Conservation (phyloP, 2,797 vertebrate species). For the Diceros bicornis region DNA sequence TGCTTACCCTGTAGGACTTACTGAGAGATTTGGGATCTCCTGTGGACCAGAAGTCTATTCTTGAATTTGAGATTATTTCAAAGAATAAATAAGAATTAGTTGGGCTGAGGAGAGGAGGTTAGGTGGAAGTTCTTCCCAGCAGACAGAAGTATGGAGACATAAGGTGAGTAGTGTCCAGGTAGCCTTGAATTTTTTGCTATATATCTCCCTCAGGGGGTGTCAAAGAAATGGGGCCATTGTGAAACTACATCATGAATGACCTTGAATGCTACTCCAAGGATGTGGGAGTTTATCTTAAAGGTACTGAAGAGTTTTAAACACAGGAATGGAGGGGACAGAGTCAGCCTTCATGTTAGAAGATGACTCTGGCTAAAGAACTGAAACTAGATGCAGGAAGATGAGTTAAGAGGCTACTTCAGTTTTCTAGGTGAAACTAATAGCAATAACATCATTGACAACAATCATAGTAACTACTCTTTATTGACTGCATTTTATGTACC, state of each 20-base stretch:
- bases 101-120: not conserved
- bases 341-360: not conserved
- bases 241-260: not conserved
- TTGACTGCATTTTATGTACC: not conserved
- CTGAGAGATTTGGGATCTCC: not conserved
- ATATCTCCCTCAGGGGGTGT: not conserved
- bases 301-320: not conserved
- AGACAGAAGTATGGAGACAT: not conserved
- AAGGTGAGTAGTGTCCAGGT: not conserved
- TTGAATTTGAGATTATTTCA: not conserved
- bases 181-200: not conserved
- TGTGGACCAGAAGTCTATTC: not conserved
- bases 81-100: slow-evolving; percentile 38
- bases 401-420: not conserved
- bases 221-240: not conserved
- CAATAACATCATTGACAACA: not conserved
- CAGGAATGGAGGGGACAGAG: not conserved
- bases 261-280: slow-evolving; percentile 17
- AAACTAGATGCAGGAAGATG: not conserved
- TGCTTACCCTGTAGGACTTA: not conserved
- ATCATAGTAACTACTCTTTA: not conserved
- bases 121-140: not conserved
- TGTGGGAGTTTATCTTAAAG: not conserved
- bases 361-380: not conserved
- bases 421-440: slow-evolving; percentile 18